Base-by-base conservation (phyloP, 1,140 invertebrate species). In the Penaeus japonicus region DNA sequence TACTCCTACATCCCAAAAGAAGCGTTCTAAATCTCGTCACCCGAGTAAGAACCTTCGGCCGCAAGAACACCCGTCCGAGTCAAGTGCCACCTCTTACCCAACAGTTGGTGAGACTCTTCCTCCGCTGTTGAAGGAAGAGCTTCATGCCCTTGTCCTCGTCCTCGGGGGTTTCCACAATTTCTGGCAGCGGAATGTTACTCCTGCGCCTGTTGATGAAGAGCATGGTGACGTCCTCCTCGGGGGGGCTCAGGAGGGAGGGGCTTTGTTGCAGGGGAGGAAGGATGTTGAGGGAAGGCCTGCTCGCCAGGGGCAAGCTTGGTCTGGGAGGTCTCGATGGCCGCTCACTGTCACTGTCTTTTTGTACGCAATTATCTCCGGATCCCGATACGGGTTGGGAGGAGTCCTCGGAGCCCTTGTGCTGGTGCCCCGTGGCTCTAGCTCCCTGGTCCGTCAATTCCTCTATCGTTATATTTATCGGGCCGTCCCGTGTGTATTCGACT, bases 121-220 rank as follows among this genome's bases (percentile, higher is more conserved):
- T 62, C 47, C 87, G 62, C 65, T 84, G 87, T 12, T 32, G 27
- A 1, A 83, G 53, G 57, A 88, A 88, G 80, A 88, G 70, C 47
- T 79, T 80, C 47, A 88, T 70, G 65, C 87, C 87, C 35, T 59
- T 75, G 65, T 87, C 85, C n/a, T 88, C 87, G 12, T 88, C 87
- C n/a, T 88, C 87, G 5, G 87, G 87, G 17, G 87, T 88, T 54
- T 88, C 87, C 65, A 88, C 22, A 47, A 88, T 88, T 53, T 88
- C 87, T 27, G 87, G 87, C 35, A 88, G 87, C 70, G 75, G 57
- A 20, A 73, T 73, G 32, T 78, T 83, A 70, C 87, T 84, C n/a
- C 87, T 73, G 32, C 87, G 87, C 65, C 81, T 54, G 30, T 4
- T 59, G 32, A 70, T 65, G 39, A 82, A 12, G 54, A 73, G 27